Evolutionary conservation across 2,797 vertebrate species (phyloP).

Genomic region (Clangula hyemalis): DNA sequence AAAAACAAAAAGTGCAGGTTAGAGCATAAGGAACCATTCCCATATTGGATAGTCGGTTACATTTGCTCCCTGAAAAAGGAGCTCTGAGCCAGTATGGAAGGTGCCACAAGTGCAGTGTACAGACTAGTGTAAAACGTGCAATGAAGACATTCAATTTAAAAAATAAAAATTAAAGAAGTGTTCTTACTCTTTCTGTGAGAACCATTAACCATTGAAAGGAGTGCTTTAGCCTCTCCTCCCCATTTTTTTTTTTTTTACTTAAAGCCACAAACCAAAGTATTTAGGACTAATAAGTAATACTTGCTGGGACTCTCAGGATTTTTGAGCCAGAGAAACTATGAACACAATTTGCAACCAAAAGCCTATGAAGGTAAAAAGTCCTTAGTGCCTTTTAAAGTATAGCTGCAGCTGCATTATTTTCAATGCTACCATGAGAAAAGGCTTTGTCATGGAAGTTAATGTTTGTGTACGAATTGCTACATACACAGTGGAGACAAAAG

Average conservation of each 20-base stretch:
- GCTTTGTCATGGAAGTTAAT: background rate
- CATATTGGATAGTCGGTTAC: background rate
- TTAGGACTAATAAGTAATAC: constrained; percentile 68
- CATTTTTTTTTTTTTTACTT: background rate
- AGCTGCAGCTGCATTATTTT: background rate
- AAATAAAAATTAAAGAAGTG: background rate
- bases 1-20: constrained; percentile 43
- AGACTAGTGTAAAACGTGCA: background rate
- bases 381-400: background rate
- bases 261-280: constrained; percentile 68
- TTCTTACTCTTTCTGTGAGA: background rate
- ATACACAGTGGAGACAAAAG: constrained; percentile 2
- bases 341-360: background rate
- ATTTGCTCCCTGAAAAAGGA: constrained; percentile 24
- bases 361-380: background rate
- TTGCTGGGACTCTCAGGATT: constrained; percentile 63
- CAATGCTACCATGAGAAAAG: background rate
- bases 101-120: constrained; percentile 56
- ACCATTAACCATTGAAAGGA: background rate
- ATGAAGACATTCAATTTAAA: background rate
- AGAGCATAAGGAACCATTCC: constrained; percentile 17
- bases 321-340: background rate
- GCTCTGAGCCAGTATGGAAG: constrained; percentile 25
- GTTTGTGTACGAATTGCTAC: background rate
- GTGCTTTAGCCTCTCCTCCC: background rate